Evolutionary conservation across 2,888 invertebrate species (phyloP), one percentile per base, ranked within the genome.

Genomic region (Amphipyra berbera): DNA sequence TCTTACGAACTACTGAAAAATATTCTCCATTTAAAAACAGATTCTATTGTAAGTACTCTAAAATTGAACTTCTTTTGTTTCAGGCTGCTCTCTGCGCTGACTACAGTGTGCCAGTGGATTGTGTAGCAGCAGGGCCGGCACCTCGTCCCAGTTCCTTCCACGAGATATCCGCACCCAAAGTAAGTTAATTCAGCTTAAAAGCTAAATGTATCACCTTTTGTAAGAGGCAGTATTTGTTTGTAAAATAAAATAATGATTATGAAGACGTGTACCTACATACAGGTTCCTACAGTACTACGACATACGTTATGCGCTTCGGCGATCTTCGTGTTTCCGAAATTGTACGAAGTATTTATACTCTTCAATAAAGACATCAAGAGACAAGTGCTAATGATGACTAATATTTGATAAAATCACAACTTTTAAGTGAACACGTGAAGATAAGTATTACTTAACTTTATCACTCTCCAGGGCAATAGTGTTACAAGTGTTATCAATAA

Each of bases 1-100:
- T 21, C 21, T 21, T 21, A 21, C 21, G 3, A 21, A 21, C 21
- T 21, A 21, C 21, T 21, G 2, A 21, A 21, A 21, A 21, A 21
- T 21, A 21, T 21, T 21, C 21, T 21, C 21, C 21, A 21, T 21
- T 21, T 42, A 42, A 42, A 42, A 42, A 13, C 10, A 7, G 0
- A 41, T 41, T 38, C 1, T 45, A 4, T 8, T 0, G 0, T 1
- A 33, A 3, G 6, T 0, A 4, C 0, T 0, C n/a, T 61, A 42
- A 54, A 49, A 10, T 50, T 30, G 12, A 27, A 21, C 57, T 62
- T 61, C 37, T 7, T 65, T 87, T 77, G 76, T 90, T 96, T 3
- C 96, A 98, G 98, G 97, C 98, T 85, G 97, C 97, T 73, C 95
- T 98, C 82, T 97, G 97, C 92, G 98, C 98, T 86, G 98, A 98